Percentiles rank a stretch among this genome's conserved stretches.
Evolutionary conservation across 2,888 invertebrate species (phyloP).

Genomic region (Cryptophagus acutangulus): DNA sequence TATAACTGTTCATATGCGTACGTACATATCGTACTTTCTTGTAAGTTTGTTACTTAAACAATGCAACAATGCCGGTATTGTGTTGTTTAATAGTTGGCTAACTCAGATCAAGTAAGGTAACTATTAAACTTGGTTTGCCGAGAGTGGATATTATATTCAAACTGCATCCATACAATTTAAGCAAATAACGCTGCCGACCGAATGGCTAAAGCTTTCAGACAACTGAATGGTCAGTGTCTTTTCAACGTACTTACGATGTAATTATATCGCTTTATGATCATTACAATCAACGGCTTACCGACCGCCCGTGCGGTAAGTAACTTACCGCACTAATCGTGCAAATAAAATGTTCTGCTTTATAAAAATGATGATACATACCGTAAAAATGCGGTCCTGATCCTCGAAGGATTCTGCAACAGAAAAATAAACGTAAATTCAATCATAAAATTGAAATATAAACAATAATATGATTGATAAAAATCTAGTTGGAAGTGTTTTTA

Average conservation of each 20-base stretch:
- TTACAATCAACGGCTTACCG: constrained; percentile 9
- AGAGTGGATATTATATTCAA: constrained; percentile 13
- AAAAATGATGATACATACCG: too few relatives aligned
- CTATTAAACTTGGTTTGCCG: constrained; percentile 15
- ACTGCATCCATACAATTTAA: constrained; percentile 5
- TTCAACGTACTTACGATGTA: constrained; percentile 18
- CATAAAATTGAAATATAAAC: too few relatives aligned
- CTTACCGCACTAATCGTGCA: too few relatives aligned
- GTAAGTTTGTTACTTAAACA: constrained; percentile 28
- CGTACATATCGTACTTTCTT: constrained; percentile 13
- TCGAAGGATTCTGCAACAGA: too few relatives aligned
- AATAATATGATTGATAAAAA: too few relatives aligned
- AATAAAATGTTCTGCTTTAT: too few relatives aligned
- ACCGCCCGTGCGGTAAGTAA: too few relatives aligned
- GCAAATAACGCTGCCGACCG: constrained; percentile 7
- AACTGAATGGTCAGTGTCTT: constrained; percentile 16
- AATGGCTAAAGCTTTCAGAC: constrained; percentile 16
- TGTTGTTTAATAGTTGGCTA: constrained; percentile 22
- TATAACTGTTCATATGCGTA: constrained; percentile 12
- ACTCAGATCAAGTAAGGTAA: constrained; percentile 14
- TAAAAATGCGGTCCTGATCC: too few relatives aligned
- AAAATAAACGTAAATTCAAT: too few relatives aligned
- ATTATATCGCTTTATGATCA: constrained; percentile 20
- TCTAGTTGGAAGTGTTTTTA: too few relatives aligned
- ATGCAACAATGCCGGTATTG: constrained; percentile 29